A percentile compares a stretch with the other conserved stretches of the same genome.
Evolutionary conservation across 2,113 vertebrate genomes (phyloP).

Genomic region (Nothocercus julius): DNA sequence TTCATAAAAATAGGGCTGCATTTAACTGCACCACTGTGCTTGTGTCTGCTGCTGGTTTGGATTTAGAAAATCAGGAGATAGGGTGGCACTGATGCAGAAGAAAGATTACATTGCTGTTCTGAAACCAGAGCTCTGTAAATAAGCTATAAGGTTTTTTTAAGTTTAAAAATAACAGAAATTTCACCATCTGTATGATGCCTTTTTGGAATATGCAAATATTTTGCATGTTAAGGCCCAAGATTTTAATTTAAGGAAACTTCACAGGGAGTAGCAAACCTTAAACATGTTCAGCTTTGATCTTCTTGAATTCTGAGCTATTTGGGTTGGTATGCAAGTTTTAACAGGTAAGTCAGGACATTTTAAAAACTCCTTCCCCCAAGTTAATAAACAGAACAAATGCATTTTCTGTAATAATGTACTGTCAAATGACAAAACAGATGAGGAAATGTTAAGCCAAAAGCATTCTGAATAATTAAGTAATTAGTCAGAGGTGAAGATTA

Average conservation of each 20-base stretch:
- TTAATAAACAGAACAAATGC: not conserved
- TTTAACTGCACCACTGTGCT: not conserved
- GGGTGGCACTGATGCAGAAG: not conserved
- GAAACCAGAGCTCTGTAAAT: not conserved
- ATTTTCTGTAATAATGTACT: not conserved
- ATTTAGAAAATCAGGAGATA: not conserved
- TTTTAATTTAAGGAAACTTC: not conserved
- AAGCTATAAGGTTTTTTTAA: not conserved
- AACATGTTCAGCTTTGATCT: not conserved
- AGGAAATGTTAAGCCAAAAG: not conserved
- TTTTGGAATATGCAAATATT: not conserved
- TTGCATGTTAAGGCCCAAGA: not conserved
- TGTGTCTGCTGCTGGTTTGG: not conserved
- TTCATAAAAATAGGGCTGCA: not conserved
- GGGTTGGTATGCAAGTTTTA: not conserved
- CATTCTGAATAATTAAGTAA: not conserved
- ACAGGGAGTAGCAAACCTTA: not conserved
- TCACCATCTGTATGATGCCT: rapidly evolving
- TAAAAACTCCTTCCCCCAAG: not conserved
- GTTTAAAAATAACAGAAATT: not conserved
- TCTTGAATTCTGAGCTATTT: not conserved
- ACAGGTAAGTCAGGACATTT: not conserved
- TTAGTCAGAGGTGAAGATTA: not conserved
- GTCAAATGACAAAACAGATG: not conserved
- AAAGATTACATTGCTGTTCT: not conserved